Percentiles rank a stretch among this genome's conserved stretches.
Conservation (phyloP, 2,888 invertebrate genomes). For the Meteorus colon region DNA sequence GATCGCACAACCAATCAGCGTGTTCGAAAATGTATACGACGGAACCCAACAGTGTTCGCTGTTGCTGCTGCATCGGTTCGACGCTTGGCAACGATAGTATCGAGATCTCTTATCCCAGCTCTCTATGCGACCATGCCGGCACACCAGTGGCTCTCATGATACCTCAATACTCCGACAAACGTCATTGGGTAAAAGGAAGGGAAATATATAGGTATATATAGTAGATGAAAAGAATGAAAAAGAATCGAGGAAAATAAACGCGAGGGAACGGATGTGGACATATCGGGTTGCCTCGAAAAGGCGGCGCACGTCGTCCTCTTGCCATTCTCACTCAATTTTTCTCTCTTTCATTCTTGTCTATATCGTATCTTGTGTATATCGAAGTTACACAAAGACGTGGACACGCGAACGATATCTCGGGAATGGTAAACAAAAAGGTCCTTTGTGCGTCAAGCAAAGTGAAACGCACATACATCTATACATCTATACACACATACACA, state of each 20-base stretch:
- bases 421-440: constrained; percentile 35
- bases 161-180: not conserved
- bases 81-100: constrained; percentile 49
- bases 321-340: constrained; percentile 34
- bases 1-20: constrained; percentile 51
- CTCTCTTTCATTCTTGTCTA: constrained; percentile 17
- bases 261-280: constrained; percentile 54
- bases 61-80: constrained; percentile 37
- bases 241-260: constrained; percentile 21
- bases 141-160: constrained; percentile 39
- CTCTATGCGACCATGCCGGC: constrained; percentile 15
- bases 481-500: constrained; percentile 10
- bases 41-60: not conserved
- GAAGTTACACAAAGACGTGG: constrained; percentile 54
- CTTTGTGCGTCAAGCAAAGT: constrained; percentile 17
- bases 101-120: constrained; percentile 48
- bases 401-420: constrained; percentile 51
- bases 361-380: constrained; percentile 44
- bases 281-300: constrained; percentile 48
- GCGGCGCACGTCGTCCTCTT: constrained; percentile 37
- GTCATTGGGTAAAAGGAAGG: constrained; percentile 10
- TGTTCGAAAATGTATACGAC: constrained; percentile 50
- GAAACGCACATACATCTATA: not conserved
- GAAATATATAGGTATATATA: constrained; percentile 12
- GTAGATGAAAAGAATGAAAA: constrained; percentile 8